Conservation (phyloP, 2,113 vertebrate species). For the Pelodiscus sinensis region DNA sequence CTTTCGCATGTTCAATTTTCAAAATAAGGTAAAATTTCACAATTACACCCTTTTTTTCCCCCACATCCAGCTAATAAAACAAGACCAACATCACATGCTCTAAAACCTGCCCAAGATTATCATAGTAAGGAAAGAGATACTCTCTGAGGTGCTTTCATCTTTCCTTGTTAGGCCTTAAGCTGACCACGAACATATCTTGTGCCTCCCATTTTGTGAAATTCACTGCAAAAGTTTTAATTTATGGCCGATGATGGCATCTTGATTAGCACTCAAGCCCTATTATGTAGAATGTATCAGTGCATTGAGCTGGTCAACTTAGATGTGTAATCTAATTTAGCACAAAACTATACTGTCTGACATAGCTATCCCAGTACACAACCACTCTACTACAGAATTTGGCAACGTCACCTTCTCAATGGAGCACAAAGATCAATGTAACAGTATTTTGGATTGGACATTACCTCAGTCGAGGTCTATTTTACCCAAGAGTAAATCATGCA, state of each 20-base stretch:
- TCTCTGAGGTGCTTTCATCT: not conserved
- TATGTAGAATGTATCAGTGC: fast-evolving
- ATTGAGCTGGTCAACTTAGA: fast-evolving
- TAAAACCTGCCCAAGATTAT: not conserved
- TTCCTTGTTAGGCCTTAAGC: not conserved
- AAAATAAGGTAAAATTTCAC: not conserved
- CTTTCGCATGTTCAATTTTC: not conserved
- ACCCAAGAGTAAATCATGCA: fast-evolving
- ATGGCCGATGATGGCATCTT: not conserved
- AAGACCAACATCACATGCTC: not conserved
- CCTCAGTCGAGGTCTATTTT: fast-evolving
- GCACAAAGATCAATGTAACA: not conserved
- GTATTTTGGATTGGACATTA: fast-evolving
- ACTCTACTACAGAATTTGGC: not conserved
- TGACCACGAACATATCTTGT: not conserved
- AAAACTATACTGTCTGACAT: not conserved
- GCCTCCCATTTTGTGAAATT: not conserved
- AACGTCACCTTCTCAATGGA: not conserved
- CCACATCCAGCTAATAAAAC: not conserved
- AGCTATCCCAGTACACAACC: not conserved
- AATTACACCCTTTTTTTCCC: slow-evolving; percentile 6
- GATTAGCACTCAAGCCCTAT: not conserved
- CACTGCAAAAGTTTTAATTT: not conserved
- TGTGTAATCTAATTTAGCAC: not conserved
- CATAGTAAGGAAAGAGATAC: not conserved